Evolutionary conservation across 2,113 vertebrate species (phyloP), one percentile per base, ranked within the genome.

Genomic region (Eurystomus gularis): DNA sequence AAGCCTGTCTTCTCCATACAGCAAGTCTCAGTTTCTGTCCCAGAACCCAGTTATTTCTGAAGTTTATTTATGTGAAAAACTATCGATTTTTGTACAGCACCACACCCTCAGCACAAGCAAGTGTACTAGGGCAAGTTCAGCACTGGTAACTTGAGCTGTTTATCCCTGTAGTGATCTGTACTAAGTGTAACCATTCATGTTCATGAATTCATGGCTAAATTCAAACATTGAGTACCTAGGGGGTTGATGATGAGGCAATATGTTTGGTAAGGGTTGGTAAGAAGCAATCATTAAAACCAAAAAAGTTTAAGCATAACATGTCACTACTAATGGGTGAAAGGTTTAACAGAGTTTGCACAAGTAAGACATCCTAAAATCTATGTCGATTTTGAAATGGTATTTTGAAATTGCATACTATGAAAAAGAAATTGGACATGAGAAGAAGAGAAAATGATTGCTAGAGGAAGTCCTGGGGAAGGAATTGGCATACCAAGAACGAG

Each of bases 321-420:
- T 70, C 51, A 39, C 20, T 49, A 24, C 8, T 26, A 64, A 75
- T 25, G 17, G 15, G n/a, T 33, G 7, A 82, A 39, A 83, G 57
- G 9, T 37, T 35, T 31, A 37, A 37, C 44, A 81, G 20, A 57
- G 83, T 54, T 86, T 70, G 24, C 25, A 49, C 10, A 73, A 54
- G 11, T 3, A 64, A 25, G 14, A 37, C 20, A 68, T 26, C 9
- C 7, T n/a, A n/a, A 37, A 76, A 42, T 25, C 11, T 8, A 46
- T 0, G 0, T 0, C 13, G 20, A 61, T 17, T 93, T 91, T 57
- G 5, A 81, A 88, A 39, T 2, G 0, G 3, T 69, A 24, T 42
- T 91, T 48, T 18, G n/a, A 80, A 88, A 37, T 2, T 0, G 3
- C 68, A 23, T 40, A 80, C 19, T 19, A 33, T 62, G 60, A 84